Evolutionary conservation across 2,797 vertebrate genomes (phyloP), one percentile per base, ranked within the genome.

Genomic region (Psittacula echo): DNA sequence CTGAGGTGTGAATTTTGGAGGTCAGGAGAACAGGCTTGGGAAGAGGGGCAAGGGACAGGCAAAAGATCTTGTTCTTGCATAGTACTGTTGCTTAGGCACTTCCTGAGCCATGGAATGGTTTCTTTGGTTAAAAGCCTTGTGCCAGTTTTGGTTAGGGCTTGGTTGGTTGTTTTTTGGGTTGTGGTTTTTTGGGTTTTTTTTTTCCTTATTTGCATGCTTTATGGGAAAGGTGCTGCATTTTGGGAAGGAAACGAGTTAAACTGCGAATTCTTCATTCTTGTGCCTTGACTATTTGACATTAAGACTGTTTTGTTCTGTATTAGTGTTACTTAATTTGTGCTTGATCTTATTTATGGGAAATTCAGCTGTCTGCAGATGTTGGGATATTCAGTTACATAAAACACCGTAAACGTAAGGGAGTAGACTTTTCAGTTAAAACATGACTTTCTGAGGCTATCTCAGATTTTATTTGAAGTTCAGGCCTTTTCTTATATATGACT

Each of bases 51-150:
- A 34, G 70, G 60, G 12, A 11, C 3, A 54, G 42, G 50, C 37
- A 20, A 18, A 54, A 47, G 8, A 12, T 29, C 20, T 26, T 23
- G 17, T 14, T 83, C 37, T 73, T 73, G 20, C 13, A 3, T 7
- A 51, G 32, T 0, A 0, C 24, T 79, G 60, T 50, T 0, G 1
- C 7, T 76, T 37, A 11, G 45, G 11, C 13, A 23, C 5, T 65
- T 70, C 4, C 20, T 44, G 24, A 77, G 42, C 13, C 34, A 26
- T 34, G 56, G 51, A 73, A 23, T 47, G 32, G 6, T 54, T 89
- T 39, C 18, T 39, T 67, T 67, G 34, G 50, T 80, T 39, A n/a
- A 45, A 29, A 73, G 26, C 61, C 32, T 42, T 61, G 7, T 70
- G 30, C 32, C 14, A 9, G 22, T 87, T 76, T 68, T 54, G 30